Evolutionary conservation across 2,888 invertebrate species (phyloP).

Genomic region (Acleris holmiana): DNA sequence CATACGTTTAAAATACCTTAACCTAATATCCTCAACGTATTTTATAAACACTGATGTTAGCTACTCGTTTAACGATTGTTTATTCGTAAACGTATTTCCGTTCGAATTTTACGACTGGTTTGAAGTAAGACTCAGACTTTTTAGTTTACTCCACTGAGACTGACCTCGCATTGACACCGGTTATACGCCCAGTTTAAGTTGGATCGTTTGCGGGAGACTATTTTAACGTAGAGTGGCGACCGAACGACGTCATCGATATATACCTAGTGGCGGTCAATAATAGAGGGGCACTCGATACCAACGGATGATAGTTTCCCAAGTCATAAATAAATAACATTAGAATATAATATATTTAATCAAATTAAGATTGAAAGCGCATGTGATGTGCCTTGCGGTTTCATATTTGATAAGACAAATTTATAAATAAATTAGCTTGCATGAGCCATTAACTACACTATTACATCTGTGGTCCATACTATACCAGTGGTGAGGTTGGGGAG

Average conservation of each 20-base stretch:
- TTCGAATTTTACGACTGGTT: conserved; percentile 29
- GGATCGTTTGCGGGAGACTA: conserved; percentile 31
- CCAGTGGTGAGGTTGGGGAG: too few species aligned
- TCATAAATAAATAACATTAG: background rate
- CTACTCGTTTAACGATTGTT: conserved; percentile 34
- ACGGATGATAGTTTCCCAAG: conserved; percentile 11
- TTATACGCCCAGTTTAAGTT: conserved; percentile 28
- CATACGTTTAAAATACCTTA: conserved; percentile 1
- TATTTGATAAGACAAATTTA: too few species aligned
- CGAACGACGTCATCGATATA: conserved; percentile 38
- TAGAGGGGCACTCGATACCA: conserved; percentile 27
- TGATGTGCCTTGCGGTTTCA: too few species aligned
- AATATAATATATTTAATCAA: too few species aligned
- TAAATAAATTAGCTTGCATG: too few species aligned
- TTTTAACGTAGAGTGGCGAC: conserved; percentile 37
- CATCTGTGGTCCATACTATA: too few species aligned
- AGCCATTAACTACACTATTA: too few species aligned
- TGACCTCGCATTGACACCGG: conserved; percentile 31
- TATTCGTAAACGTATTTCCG: conserved; percentile 36
- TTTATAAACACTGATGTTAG: conserved; percentile 26
- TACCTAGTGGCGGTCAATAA: conserved; percentile 34
- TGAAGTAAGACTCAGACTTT: conserved; percentile 33
- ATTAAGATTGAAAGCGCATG: too few species aligned
- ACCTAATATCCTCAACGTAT: background rate
- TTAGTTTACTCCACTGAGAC: conserved; percentile 33